Conservation (phyloP, 1,140 invertebrate species). For the Lycorma delicatula region DNA sequence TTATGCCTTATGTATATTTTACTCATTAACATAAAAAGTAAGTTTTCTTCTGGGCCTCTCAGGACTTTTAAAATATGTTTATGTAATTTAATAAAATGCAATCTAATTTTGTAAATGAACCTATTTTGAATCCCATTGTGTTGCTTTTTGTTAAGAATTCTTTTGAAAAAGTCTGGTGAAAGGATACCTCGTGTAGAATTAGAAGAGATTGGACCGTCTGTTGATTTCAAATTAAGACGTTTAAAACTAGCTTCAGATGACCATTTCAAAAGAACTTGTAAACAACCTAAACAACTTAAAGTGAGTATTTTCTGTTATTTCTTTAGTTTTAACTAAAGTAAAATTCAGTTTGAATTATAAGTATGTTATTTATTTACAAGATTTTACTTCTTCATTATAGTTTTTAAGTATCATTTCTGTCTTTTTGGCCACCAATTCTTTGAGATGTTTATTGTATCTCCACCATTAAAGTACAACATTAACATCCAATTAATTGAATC, state of each 20-base stretch:
- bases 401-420: too few species aligned
- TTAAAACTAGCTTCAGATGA: slow-evolving; percentile 84
- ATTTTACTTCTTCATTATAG: too few species aligned
- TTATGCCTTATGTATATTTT: too few species aligned
- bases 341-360: too few species aligned
- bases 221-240: slow-evolving; percentile 77
- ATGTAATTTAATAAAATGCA: background rate
- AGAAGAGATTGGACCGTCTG: slow-evolving; percentile 88
- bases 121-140: slow-evolving; percentile 8
- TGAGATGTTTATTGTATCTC: too few species aligned
- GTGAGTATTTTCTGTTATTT: slow-evolving; percentile 32
- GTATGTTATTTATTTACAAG: too few species aligned
- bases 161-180: slow-evolving; percentile 85
- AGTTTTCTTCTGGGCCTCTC: background rate
- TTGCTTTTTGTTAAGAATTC: slow-evolving; percentile 48
- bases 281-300: slow-evolving; percentile 74
- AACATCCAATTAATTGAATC: too few species aligned
- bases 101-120: background rate
- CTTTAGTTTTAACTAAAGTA: background rate
- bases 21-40: background rate
- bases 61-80: background rate
- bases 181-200: slow-evolving; percentile 83
- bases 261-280: slow-evolving; percentile 79
- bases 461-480: too few species aligned
- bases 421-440: too few species aligned